Evolutionary conservation across 1,140 invertebrate genomes (phyloP), one percentile per base, ranked within the genome.

Genomic region (Cotesia glomerata): DNA sequence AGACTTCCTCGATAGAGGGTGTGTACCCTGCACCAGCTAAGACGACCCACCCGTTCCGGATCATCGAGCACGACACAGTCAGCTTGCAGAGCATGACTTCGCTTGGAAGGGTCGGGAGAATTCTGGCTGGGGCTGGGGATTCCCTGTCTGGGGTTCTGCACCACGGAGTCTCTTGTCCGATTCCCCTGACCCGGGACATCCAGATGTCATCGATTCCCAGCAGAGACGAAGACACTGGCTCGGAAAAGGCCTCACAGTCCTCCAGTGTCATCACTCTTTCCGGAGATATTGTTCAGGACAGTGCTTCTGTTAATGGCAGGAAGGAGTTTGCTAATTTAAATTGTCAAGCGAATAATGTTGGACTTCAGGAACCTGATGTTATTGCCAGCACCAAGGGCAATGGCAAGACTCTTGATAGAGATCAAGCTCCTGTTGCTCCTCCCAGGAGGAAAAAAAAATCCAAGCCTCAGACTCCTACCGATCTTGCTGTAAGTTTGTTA

Each of bases 351-450:
- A 26, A 26, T 36, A 84, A 80, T 74, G 82, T 85, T 59, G 81
- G 88, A 56, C 81, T 93, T 79, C 92, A 93, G 85, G 95, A 97
- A 84, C 96, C 96, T 32, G 96, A 98, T 88, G 94, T 98, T 76
- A 95, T 98, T 72, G 94, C 95, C 62, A 97, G 96, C 86, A 96
- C 96, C 69, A 97, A 97, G 88, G 90, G 90, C 79, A 85, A 85
- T 70, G 82, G 84, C 49, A 88, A 88, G 75, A 74, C 72, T 58
- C 71, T 69, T 5, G 80, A 82, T 65, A 63, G 75, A 65, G 62
- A 66, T 70, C 67, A 65, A 3, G 87, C 83, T 74, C 94, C 95
- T 4, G 88, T 95, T 52, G 94, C 95, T 49, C 95, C 95, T 62
- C 95, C 95, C 5, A 87, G 95, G 78, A 90, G 91, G 74, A 95